These are phyloP conservation scores for Salminus brasiliensis DNA, from an alignment of 2,113 vertebrate genomes.

Conservation along the genomic window DNA sequence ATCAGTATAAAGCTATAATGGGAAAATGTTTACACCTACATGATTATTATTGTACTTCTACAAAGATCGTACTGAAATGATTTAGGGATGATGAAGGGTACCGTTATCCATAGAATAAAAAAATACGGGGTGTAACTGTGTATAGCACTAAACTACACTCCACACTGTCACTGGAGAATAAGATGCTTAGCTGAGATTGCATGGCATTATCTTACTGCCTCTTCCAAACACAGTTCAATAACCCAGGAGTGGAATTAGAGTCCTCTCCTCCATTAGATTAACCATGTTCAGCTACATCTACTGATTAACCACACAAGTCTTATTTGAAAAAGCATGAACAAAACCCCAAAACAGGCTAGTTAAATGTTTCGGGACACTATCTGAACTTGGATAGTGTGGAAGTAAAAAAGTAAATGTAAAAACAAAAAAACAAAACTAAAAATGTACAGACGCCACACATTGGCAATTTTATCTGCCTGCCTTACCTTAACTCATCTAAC, in stretches of 20 bases:
- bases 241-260: slow-evolving; percentile 40
- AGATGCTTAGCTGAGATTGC: slow-evolving; percentile 52
- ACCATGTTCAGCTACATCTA: slow-evolving; percentile 23
- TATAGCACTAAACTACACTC: neutral
- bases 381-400: neutral
- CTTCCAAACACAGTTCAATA: slow-evolving; percentile 31
- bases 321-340: neutral
- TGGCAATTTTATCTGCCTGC: neutral
- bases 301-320: slow-evolving; percentile 21
- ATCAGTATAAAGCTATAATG: neutral
- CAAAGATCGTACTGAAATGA: no score
- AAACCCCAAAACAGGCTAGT: neutral
- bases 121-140: neutral
- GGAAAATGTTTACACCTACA: neutral
- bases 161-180: slow-evolving; percentile 18
- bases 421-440: neutral
- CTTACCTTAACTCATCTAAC: slow-evolving; percentile 7
- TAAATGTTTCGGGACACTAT: neutral
- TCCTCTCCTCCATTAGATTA: slow-evolving; percentile 44
- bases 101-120: no score
- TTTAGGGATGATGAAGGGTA: no score
- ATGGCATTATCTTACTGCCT: slow-evolving; percentile 26
- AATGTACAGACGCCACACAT: neutral
- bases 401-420: neutral
- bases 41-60: neutral